Conservation (phyloP, 2,797 vertebrate genomes). For the Anabacerthia variegaticeps region DNA sequence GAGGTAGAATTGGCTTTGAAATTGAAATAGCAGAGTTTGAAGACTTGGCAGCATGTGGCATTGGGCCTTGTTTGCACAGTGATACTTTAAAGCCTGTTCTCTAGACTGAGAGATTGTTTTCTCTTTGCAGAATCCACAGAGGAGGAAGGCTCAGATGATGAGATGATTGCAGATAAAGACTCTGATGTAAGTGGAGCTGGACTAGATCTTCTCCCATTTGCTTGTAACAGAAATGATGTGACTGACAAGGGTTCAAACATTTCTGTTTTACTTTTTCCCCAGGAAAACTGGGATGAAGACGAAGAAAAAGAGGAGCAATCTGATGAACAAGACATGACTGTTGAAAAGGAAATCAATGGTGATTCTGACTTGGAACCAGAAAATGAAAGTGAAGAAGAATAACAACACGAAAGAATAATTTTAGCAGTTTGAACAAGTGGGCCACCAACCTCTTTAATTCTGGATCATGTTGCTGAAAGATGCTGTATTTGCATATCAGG, state of each 20-base stretch:
- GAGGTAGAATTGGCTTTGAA: not conserved
- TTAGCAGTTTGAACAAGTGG: constrained; percentile 26
- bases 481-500: constrained; percentile 36
- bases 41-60: not conserved
- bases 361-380: constrained; percentile 94
- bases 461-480: constrained; percentile 50
- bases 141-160: constrained; percentile 90
- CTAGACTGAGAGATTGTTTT: not conserved
- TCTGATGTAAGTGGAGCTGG: constrained; percentile 87
- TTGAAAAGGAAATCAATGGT: constrained; percentile 91
- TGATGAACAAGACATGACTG: constrained; percentile 75
- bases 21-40: not conserved
- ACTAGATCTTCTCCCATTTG: not conserved
- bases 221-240: not conserved
- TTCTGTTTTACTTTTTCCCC: not conserved
- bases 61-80: not conserved
- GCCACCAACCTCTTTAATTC: constrained; percentile 34
- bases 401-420: constrained; percentile 45
- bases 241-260: not conserved
- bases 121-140: constrained; percentile 88
- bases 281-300: constrained; percentile 94
- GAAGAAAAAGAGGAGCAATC: constrained; percentile 70
- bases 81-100: not conserved
- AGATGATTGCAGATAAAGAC: constrained; percentile 86
- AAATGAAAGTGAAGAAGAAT: constrained; percentile 97